These are phyloP conservation scores for Propithecus deckenii DNA, from an alignment of 2,797 vertebrate genomes.

Conservation along the genomic window DNA sequence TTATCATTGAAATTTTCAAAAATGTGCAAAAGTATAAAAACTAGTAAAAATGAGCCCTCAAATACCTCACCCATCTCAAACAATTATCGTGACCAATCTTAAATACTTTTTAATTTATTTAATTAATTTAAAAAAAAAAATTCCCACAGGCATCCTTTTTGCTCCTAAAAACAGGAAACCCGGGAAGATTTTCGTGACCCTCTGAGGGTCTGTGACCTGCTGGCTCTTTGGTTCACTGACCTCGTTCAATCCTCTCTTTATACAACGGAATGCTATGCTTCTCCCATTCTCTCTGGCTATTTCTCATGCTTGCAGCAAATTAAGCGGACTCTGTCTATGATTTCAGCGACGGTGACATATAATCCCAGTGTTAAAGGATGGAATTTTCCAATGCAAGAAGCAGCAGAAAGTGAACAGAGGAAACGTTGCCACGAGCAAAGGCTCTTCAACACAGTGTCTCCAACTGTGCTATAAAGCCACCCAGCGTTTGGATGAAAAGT, in stretches of 20 bases:
- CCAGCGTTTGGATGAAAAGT: background rate
- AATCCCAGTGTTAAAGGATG: conserved; percentile 61
- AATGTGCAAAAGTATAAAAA: background rate
- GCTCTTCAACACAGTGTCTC: background rate
- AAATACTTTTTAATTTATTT: background rate
- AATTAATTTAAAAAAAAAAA: too few relatives aligned
- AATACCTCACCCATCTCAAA: background rate
- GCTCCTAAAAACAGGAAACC: conserved; percentile 24
- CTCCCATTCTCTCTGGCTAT: conserved; percentile 51
- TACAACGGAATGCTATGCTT: conserved; percentile 22
- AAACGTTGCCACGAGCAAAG: conserved; percentile 1
- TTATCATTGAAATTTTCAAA: background rate
- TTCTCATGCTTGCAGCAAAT: conserved; percentile 52
- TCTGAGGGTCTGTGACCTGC: conserved; percentile 45
- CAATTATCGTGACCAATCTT: background rate
- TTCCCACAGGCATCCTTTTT: background rate
- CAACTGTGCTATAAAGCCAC: conserved; percentile 20
- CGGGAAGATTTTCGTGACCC: conserved; percentile 15
- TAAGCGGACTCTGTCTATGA: conserved; percentile 51
- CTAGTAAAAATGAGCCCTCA: background rate
- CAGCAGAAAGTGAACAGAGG: background rate
- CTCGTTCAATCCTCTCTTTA: conserved; percentile 54
- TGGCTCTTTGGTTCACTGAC: conserved; percentile 55
- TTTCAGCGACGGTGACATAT: conserved; percentile 55
- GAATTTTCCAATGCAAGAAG: conserved; percentile 72